Base-by-base conservation (phyloP, 2,113 vertebrate genomes). In the Calidris pygmaea region DNA sequence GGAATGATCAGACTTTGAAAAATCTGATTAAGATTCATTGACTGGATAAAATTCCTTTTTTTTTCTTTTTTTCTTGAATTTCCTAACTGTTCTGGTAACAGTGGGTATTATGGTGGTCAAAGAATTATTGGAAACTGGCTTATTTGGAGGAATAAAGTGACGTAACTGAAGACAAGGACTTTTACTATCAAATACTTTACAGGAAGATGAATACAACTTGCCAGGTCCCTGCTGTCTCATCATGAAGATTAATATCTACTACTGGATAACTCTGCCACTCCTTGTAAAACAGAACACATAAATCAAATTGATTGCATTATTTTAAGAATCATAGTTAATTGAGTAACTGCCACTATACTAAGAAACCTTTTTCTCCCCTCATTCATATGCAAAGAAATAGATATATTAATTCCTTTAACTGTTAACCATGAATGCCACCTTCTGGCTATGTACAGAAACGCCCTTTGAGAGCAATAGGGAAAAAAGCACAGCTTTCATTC, bases 341-440 rank as follows among this genome's bases (percentile, higher is more conserved):
- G 89, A 95, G 41, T 73, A 91, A 89, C 81, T 89, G 67, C 74
- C 41, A 56, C 78, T 87, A 60, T 10, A 22, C 62, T 29, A 82
- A 82, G 50, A 86, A 81, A 48, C 34, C n/a, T 59, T 82, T 82
- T 79, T 37, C 9, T 68, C 23, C 12, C 41, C 34, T 58, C 67
- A 14, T 23, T 79, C 43, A 19, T 50, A 75, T 5, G 24, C 34
- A 43, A 87, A 86, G 34, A 50, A 85, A 62, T 15, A 53, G 30
- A 23, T 4, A 2, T 23, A n/a, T 5, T 50, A 79, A 60, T 79
- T 74, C 20, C 56, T 93, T 34, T 85, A 89, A 81, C 70, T 82
- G 52, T 65, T 91, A 96, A 60, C 94, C 81, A 48, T 68, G 86
- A 93, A 95, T 97, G 97, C 97, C 97, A 89, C 77, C 97, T 97